Base-by-base conservation (phyloP, 2,888 invertebrate genomes). In the Melikaiella ostensackeni region DNA sequence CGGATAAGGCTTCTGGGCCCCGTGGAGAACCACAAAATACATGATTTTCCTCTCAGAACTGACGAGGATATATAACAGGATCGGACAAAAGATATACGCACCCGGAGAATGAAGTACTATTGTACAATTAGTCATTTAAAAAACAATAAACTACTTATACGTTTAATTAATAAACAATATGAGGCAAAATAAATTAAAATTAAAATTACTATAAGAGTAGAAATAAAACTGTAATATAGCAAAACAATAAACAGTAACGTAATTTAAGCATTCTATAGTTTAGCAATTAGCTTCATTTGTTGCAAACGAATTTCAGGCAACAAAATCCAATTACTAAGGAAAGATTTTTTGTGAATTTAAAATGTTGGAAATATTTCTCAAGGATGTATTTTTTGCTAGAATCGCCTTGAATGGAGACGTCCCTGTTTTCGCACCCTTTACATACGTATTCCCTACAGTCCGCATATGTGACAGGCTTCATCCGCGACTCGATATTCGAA, bases 31-130 rank as follows among this genome's bases (percentile, higher is more conserved):
- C 86, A 79, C 83, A 77, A 81, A 84, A 88, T 88, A 89, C 90
- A 91, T 83, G 90, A 85, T 89, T 91, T 91, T 84, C 88, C 90
- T 90, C 87, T 90, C 88, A 90, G 88, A 88, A 89, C 83, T 82
- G 83, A 84, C 83, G 84, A 82, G 81, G 74, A 80, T 80, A 75
- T 77, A 75, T 75, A 5, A 70, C 62, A 81, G 80, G 79, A 79
- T 61, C 81, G 80, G 33, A 11, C n/a, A 50, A 30, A 11, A 30
- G 30, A 30, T 27, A n/a, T n/a, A 11, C 30, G 30, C 19, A 50
- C n/a, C 70, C 70, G n/a, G 50, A 27, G 50, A 70, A 50, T 7
- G 0, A 30, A 70, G 6, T 13, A 74, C 38, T 59, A n/a, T 59
- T 61, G 11, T 1, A 38, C 35, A 59, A 2, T 3, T 38, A 1